Evolutionary conservation across 2,113 vertebrate genomes (phyloP), one percentile per base, ranked within the genome.

Genomic region (Hiodon alosoides): DNA sequence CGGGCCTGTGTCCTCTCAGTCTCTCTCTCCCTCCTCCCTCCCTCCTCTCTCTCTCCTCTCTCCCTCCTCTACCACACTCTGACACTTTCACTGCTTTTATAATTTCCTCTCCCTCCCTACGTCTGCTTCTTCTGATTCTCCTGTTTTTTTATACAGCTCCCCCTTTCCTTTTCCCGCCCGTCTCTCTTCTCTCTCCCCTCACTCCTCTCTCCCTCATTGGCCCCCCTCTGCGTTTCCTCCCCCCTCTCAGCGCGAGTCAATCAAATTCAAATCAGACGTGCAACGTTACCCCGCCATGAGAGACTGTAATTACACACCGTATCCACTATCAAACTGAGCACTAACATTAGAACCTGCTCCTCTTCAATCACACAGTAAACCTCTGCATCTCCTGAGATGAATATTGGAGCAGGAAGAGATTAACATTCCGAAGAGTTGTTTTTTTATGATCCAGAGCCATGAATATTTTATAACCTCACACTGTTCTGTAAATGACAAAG

Each of bases 111-210:
- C 67, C 5, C 16, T 54, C 51, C 54, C 16, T 72, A 73, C 59
- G n/a, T 55, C 62, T 75, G 11, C 11, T 67, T 66, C 65, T 65
- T 61, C 71, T 71, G 58, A 72, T 61, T 81, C 77, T 75, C 60
- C 60, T 71, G 52, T 71, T 48, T 11, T 14, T 46, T 52, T 14
- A 67, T 50, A n/a, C 46, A 14, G 9, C 64, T 52, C 55, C 66
- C 73, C 75, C 73, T 55, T 67, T 69, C 16, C 69, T 80, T 74
- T 76, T 46, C 75, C 60, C 4, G n/a, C 50, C 31, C 10, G 17
- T 55, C 46, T 46, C 55, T 10, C 54, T 53, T 47, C n/a, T 50
- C 73, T 51, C 65, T 55, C 61, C 11, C 51, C 72, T 53, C 60
- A 53, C 60, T 58, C 57, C 70, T 51, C 52, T 69, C 69, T 58